A percentile compares a stretch with the other conserved stretches of the same genome.
phyloP scores from a whole-genome alignment of 2,797 vertebrate species.

The Oreortyx pictus region DNA sequence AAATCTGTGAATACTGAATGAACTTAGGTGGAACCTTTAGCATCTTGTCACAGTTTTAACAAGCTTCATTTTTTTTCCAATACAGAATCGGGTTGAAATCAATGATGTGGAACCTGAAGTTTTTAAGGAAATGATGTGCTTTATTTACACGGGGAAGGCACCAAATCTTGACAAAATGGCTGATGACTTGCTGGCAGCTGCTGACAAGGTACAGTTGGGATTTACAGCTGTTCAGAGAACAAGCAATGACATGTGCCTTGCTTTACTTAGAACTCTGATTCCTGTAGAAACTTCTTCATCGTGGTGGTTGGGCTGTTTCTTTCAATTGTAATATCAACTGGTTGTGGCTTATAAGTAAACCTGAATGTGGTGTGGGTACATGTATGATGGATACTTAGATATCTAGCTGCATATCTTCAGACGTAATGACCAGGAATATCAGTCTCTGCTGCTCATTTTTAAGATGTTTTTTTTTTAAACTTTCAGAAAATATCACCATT shows the following conservation, averaged over 20 bases:
- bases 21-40: neutral
- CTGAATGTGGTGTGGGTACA: rapidly evolving
- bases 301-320: neutral
- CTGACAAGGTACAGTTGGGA: conserved; percentile 89
- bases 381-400: neutral
- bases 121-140: conserved; percentile 99
- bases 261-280: neutral
- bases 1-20: neutral
- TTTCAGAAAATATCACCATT: neutral
- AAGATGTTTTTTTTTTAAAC: neutral
- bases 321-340: neutral
- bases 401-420: neutral
- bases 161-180: conserved; percentile 99
- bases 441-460: neutral
- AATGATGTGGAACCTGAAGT: conserved; percentile 98
- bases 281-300: neutral
- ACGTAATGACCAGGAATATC: neutral
- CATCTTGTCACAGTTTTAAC: neutral
- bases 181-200: conserved; percentile 94
- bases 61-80: neutral
- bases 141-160: conserved; percentile 98
- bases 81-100: conserved; percentile 97
- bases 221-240: neutral
- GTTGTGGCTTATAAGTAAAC: neutral
- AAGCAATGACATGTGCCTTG: neutral